These are phyloP conservation scores for Ammodytes marinus DNA, from an alignment of 2,113 vertebrate species.

Conservation along the genomic window DNA sequence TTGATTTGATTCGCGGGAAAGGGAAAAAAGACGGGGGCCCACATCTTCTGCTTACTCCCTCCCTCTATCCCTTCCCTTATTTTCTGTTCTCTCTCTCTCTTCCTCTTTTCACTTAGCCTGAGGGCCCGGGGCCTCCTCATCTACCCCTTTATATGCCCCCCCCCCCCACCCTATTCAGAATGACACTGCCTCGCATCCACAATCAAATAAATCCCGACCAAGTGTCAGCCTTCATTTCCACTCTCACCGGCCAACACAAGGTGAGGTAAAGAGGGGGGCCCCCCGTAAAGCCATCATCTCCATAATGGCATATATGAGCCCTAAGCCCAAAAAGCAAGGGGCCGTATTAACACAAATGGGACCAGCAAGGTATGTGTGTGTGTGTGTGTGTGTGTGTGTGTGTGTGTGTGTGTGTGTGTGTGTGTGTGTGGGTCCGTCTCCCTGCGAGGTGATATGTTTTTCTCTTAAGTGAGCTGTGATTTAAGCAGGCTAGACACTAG, in stretches of 20 bases:
- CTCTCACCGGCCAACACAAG: constrained; percentile 68
- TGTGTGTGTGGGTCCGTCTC: constrained; percentile 49
- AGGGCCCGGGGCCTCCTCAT: constrained; percentile 47
- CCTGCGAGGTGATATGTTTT: constrained; percentile 68
- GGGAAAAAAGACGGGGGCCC: constrained; percentile 65
- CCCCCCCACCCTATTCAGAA: constrained; percentile 52
- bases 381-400: constrained; percentile 54
- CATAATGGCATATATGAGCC: constrained; percentile 85
- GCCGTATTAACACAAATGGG: constrained; percentile 80
- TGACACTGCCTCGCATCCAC: constrained; percentile 78
- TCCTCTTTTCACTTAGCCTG: constrained; percentile 63
- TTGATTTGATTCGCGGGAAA: constrained; percentile 94
- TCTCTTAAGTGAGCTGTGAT: constrained; percentile 82
- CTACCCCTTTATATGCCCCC: constrained; percentile 28
- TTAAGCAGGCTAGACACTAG: constrained; percentile 81
- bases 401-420: constrained; percentile 54
- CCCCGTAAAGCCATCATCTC: constrained; percentile 82
- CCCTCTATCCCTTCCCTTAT: constrained; percentile 68
- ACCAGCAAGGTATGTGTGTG: constrained; percentile 57
- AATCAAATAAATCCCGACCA: constrained; percentile 85
- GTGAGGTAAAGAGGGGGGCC: constrained; percentile 73
- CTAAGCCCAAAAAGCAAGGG: constrained; percentile 73
- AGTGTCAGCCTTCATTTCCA: constrained; percentile 84
- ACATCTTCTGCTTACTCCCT: constrained; percentile 46
- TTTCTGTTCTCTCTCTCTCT: constrained; percentile 41